A percentile compares a stretch with the other conserved stretches of the same genome.
phyloP scores from a whole-genome alignment of 2,888 invertebrate genomes.

The Noctua fimbriata region DNA sequence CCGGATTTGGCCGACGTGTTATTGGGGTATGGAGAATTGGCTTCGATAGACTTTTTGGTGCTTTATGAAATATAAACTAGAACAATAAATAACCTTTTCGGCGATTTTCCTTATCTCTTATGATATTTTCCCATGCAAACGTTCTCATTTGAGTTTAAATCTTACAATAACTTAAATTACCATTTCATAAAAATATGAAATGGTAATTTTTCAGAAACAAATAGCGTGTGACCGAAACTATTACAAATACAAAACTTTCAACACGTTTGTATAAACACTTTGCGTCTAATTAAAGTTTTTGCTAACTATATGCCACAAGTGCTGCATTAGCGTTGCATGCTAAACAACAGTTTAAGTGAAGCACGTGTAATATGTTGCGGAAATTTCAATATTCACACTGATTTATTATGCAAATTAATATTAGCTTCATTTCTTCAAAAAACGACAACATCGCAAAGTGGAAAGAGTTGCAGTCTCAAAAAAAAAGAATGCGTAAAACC shows the following conservation, averaged over 20 bases:
- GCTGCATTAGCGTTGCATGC: constrained; percentile 51
- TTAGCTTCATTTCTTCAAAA: neutral
- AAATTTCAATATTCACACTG: constrained; percentile 18
- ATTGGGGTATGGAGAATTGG: constrained; percentile 54
- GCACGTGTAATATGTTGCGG: constrained; percentile 6
- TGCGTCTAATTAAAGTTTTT: constrained; percentile 33
- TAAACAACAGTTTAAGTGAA: constrained; percentile 22
- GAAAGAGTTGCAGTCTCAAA: too few relatives aligned
- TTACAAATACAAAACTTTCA: constrained; percentile 36
- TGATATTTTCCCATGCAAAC: neutral
- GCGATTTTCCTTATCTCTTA: neutral
- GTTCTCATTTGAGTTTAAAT: neutral
- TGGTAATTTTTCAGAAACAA: constrained; percentile 25
- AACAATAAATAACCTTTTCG: neutral
- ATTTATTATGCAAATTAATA: neutral
- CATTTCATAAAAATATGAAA: too few relatives aligned
- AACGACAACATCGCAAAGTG: neutral
- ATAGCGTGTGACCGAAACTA: constrained; percentile 24
- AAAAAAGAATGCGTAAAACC: neutral
- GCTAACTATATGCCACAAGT: constrained; percentile 19
- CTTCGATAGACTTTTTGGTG: neutral
- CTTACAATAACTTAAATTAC: neutral
- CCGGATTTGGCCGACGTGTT: constrained; percentile 68
- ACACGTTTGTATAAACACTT: constrained; percentile 38
- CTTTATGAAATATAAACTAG: neutral